Evolutionary conservation across 2,888 invertebrate genomes (phyloP).

Genomic region (Nematopogon swammerdamellus): DNA sequence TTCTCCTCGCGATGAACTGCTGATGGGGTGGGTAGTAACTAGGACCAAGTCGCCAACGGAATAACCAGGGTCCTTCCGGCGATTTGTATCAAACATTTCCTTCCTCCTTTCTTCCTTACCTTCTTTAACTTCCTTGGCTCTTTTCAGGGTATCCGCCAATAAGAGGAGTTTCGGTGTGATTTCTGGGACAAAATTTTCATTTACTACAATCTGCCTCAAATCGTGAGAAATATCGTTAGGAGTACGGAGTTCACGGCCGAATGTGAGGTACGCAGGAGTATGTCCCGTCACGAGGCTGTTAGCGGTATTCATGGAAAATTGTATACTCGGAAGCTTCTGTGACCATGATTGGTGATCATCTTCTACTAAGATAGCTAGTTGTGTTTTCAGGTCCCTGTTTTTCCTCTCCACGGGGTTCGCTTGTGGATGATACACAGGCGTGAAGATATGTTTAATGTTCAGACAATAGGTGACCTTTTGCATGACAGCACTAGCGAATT

Average conservation of each 20-base stretch:
- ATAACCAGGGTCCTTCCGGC: background rate
- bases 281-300: slow-evolving; percentile 5
- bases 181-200: slow-evolving; percentile 4
- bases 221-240: slow-evolving; percentile 9
- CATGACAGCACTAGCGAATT: slow-evolving; percentile 19
- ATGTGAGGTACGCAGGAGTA: slow-evolving; percentile 15
- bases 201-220: slow-evolving; percentile 4
- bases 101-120: slow-evolving; percentile 8
- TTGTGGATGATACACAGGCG: slow-evolving; percentile 17
- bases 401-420: slow-evolving; percentile 19
- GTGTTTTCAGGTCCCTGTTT: slow-evolving; percentile 16
- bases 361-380: too few species aligned
- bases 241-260: slow-evolving; percentile 14
- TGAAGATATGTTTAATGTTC: slow-evolving; percentile 6
- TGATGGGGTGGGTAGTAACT: background rate
- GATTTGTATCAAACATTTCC: background rate
- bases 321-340: too few species aligned
- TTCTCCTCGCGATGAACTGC: background rate
- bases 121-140: slow-evolving; percentile 5
- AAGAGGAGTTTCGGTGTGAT: slow-evolving; percentile 9
- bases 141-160: slow-evolving; percentile 4
- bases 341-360: too few species aligned
- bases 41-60: background rate
- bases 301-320: too few species aligned
- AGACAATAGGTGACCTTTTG: slow-evolving; percentile 13